These are phyloP conservation scores for Notolabrus celidotus DNA, from an alignment of 2,797 vertebrate species.

Conservation along the genomic window DNA sequence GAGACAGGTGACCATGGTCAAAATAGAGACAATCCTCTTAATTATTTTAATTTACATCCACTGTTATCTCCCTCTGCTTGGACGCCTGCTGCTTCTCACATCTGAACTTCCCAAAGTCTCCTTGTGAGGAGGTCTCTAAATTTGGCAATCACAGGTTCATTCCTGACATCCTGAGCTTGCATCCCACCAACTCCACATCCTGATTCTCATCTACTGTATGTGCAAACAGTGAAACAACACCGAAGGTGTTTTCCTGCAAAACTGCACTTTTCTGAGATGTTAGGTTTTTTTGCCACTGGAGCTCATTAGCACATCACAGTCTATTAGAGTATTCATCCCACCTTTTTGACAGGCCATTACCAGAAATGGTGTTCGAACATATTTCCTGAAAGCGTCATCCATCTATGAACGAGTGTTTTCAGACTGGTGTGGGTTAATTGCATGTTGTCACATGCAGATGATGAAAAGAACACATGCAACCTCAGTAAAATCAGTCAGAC, in stretches of 20 bases:
- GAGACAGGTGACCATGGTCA: background rate
- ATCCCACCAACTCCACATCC: constrained; percentile 65
- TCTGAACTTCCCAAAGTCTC: constrained; percentile 51
- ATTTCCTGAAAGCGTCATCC: constrained; percentile 57
- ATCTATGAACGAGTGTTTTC: constrained; percentile 23
- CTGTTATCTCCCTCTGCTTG: constrained; percentile 30
- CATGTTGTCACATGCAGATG: constrained; percentile 30
- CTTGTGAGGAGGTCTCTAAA: constrained; percentile 57
- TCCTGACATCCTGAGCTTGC: constrained; percentile 58
- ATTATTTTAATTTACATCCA: constrained; percentile 12
- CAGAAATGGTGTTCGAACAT: constrained; percentile 52
- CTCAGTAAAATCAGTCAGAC: constrained; percentile 23
- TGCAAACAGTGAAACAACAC: constrained; percentile 26
- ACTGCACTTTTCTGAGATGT: too few relatives aligned
- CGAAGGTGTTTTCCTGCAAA: constrained; percentile 66
- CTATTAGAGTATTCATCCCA: constrained; percentile 28
- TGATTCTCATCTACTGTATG: constrained; percentile 24
- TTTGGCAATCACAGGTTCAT: constrained; percentile 59
- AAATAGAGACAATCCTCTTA: background rate
- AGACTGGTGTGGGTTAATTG: constrained; percentile 27
- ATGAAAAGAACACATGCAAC: constrained; percentile 9
- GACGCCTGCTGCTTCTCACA: constrained; percentile 33
- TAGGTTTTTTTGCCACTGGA: constrained; percentile 43
- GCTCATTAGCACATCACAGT: constrained; percentile 62
- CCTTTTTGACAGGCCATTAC: constrained; percentile 57